Percentiles rank a stretch among this genome's conserved stretches.
phyloP scores from a whole-genome alignment of 2,888 invertebrate species.

The Physocephala rufipes region DNA sequence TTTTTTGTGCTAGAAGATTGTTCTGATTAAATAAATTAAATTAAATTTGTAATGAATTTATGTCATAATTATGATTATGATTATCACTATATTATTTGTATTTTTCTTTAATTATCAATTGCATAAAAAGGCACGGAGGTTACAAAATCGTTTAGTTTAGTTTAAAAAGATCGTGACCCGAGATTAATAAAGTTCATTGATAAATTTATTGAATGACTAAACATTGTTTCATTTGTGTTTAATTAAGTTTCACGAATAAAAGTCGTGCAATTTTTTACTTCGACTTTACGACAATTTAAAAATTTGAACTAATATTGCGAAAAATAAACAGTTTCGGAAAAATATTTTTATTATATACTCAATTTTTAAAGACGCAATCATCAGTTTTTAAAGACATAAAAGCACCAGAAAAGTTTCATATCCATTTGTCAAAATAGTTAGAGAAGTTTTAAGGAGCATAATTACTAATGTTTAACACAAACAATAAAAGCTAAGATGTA shows the following conservation, averaged over 20 bases:
- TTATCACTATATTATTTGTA: no score
- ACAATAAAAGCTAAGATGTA: no score
- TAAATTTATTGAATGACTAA: background rate
- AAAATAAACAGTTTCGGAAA: background rate
- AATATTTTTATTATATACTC: background rate
- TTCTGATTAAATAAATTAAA: no score
- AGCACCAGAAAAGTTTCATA: no score
- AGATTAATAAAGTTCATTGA: slow-evolving; percentile 21
- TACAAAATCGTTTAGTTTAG: background rate
- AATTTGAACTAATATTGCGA: background rate
- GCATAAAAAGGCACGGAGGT: background rate
- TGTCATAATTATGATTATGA: no score
- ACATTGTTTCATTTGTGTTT: background rate
- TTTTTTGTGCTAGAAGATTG: no score
- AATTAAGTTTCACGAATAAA: background rate
- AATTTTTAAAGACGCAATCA: background rate
- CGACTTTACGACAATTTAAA: background rate
- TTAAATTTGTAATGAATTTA: no score
- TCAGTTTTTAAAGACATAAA: background rate
- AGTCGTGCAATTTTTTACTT: background rate
- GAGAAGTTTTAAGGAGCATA: no score
- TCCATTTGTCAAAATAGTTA: no score
- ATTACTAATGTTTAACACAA: no score
- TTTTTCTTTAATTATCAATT: background rate
- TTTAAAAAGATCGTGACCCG: slow-evolving; percentile 7